Evolutionary conservation across 2,888 invertebrate species (phyloP).

Genomic region (Strigamia crassipes): DNA sequence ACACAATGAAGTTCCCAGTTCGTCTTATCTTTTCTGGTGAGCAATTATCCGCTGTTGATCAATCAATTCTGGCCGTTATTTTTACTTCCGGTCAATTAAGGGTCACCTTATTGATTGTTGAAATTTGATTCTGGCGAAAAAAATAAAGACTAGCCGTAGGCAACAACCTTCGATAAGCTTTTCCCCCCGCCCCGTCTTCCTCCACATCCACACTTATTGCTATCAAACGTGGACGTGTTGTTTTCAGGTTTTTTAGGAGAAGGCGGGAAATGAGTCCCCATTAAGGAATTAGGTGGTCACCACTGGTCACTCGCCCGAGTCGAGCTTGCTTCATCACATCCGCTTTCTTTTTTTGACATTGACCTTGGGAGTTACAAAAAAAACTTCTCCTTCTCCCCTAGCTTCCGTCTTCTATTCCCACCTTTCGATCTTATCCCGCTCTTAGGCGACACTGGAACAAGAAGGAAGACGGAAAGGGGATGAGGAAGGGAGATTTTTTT

Average conservation of each 20-base stretch:
- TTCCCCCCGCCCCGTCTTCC: background rate
- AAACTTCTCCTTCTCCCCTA: background rate
- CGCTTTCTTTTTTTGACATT: conserved; percentile 16
- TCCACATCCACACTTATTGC: background rate
- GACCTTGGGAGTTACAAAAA: background rate
- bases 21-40: conserved; percentile 11
- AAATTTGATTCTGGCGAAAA: conserved; percentile 14
- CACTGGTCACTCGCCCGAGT: conserved; percentile 12
- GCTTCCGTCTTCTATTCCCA: conserved; percentile 21
- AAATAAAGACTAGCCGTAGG: conserved; percentile 6
- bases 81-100: conserved; percentile 11
- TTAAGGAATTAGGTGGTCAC: conserved; percentile 10
- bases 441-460: conserved; percentile 21
- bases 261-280: conserved; percentile 21
- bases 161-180: conserved; percentile 21
- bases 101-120: conserved; percentile 13
- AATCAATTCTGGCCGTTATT: conserved; percentile 6
- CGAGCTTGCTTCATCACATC: conserved; percentile 21
- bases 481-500: conserved; percentile 13
- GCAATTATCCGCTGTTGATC: conserved; percentile 21
- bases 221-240: conserved; percentile 5
- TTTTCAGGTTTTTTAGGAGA: background rate
- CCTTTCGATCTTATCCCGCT: background rate
- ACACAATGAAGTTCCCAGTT: conserved; percentile 16
- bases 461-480: conserved; percentile 13